Evolutionary conservation across 2,113 vertebrate genomes (phyloP).

Genomic region (Clarias macrocephalus): DNA sequence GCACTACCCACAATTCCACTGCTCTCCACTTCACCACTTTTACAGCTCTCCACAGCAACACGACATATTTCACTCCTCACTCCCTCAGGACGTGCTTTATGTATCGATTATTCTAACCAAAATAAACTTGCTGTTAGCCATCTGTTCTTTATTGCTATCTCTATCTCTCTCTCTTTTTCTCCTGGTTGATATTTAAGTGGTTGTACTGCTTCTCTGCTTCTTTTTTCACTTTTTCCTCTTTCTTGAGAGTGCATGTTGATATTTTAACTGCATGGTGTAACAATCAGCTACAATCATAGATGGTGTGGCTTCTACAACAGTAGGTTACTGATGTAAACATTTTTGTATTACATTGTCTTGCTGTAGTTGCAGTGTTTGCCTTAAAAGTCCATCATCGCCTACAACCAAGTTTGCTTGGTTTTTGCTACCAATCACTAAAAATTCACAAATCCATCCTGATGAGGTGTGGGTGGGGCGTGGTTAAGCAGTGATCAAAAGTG

Average conservation of each 20-base stretch:
- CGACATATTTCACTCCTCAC: constrained; percentile 63
- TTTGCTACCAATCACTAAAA: too few relatives aligned
- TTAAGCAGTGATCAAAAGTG: too few relatives aligned
- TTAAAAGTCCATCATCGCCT: too few relatives aligned
- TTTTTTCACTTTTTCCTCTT: background rate
- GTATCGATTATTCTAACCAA: constrained; percentile 80
- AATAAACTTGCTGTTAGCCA: constrained; percentile 82
- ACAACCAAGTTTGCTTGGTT: too few relatives aligned
- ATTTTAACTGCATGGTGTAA: background rate
- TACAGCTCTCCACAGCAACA: constrained; percentile 38
- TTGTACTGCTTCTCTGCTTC: constrained; percentile 14
- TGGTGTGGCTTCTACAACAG: background rate
- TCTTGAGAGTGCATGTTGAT: constrained; percentile 2
- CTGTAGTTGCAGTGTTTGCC: background rate
- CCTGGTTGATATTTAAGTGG: constrained; percentile 61
- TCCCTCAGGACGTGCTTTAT: constrained; percentile 76
- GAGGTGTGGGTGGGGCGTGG: too few relatives aligned
- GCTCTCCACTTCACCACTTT: constrained; percentile 32
- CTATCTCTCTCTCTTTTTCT: constrained; percentile 42
- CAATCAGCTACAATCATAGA: background rate
- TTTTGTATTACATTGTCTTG: background rate
- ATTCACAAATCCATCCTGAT: too few relatives aligned
- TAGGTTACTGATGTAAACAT: background rate
- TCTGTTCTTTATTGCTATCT: constrained; percentile 65
- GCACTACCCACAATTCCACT: constrained; percentile 52